These are phyloP conservation scores for Drosophila baimaii DNA, from an alignment of 1,140 invertebrate species.

Conservation along the genomic window DNA sequence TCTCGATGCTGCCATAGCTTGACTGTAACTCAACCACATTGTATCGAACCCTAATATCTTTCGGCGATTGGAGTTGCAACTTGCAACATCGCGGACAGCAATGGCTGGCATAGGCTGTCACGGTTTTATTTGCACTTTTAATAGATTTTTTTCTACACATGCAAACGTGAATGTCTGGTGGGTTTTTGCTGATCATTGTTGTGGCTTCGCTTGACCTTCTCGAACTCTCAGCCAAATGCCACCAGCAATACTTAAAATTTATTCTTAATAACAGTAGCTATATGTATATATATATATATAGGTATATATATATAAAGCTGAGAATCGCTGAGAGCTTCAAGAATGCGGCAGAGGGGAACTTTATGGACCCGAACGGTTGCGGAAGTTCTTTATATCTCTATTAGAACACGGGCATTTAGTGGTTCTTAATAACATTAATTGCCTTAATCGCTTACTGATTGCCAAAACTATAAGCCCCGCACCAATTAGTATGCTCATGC, in stretches of 20 bases:
- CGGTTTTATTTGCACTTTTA: conserved; percentile 24
- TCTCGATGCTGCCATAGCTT: not conserved
- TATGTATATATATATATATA: not conserved
- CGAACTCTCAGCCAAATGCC: conserved; percentile 24
- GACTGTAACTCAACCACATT: not conserved
- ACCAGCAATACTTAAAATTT: conserved; percentile 1
- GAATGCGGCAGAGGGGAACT: not conserved
- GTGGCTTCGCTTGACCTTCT: conserved; percentile 22
- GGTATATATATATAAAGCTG: not conserved
- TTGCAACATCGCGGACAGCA: not conserved
- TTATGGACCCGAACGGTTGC: not conserved
- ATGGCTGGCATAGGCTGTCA: conserved; percentile 19
- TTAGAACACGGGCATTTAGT: not conserved
- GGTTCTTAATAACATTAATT: not conserved
- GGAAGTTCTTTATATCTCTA: not conserved
- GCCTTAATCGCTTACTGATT: not conserved
- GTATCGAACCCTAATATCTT: conserved; percentile 11
- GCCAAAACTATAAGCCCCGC: not conserved
- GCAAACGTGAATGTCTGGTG: not conserved
- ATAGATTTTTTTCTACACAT: conserved; percentile 18
- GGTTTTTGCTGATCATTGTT: conserved; percentile 17
- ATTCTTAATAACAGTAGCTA: conserved; percentile 1
- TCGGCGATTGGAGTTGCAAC: conserved; percentile 4
- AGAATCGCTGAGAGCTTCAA: not conserved
- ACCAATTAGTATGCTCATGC: conserved; percentile 1